Percentiles rank a stretch among this genome's conserved stretches.
Conservation (phyloP, 2,797 vertebrate genomes). For the Lutjanus argentimaculatus region DNA sequence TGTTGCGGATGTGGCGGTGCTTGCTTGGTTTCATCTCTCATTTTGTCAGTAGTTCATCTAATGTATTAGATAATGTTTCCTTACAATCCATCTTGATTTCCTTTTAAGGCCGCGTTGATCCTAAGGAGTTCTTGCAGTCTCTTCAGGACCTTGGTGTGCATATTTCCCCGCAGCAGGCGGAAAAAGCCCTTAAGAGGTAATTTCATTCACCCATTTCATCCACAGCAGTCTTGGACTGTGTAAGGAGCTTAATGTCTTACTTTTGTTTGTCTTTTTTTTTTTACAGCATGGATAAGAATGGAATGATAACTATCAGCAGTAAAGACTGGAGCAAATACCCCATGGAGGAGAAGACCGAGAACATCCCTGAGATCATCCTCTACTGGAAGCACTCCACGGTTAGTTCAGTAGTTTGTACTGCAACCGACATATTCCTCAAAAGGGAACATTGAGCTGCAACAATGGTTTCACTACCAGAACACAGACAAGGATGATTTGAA, state of each 20-base stretch:
- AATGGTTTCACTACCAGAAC: not conserved
- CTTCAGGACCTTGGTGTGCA: constrained; percentile 94
- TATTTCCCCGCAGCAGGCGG: constrained; percentile 93
- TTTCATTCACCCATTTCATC: not conserved
- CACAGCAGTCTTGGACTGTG: not conserved
- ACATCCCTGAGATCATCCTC: constrained; percentile 96
- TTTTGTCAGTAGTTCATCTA: not conserved
- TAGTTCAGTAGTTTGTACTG: constrained; percentile 40
- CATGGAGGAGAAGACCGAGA: constrained; percentile 90
- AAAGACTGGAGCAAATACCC: constrained; percentile 95
- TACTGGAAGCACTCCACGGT: constrained; percentile 99
- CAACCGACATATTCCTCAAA: not conserved
- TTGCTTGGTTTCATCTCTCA: not conserved
- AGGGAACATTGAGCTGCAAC: not conserved
- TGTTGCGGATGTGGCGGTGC: fast-evolving
- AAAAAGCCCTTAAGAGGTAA: constrained; percentile 94
- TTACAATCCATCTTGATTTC: not conserved
- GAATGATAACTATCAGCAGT: constrained; percentile 95
- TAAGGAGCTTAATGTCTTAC: not conserved
- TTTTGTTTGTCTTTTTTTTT: not conserved
- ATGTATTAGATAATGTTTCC: not conserved
- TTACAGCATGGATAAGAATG: constrained; percentile 95
- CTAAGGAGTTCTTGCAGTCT: constrained; percentile 94
- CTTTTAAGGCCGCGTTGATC: constrained; percentile 89
- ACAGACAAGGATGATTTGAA: not conserved